A percentile compares a stretch with the other conserved stretches of the same genome.
phyloP scores from a whole-genome alignment of 1,140 invertebrate genomes.

The Leptopilina boulardi region DNA sequence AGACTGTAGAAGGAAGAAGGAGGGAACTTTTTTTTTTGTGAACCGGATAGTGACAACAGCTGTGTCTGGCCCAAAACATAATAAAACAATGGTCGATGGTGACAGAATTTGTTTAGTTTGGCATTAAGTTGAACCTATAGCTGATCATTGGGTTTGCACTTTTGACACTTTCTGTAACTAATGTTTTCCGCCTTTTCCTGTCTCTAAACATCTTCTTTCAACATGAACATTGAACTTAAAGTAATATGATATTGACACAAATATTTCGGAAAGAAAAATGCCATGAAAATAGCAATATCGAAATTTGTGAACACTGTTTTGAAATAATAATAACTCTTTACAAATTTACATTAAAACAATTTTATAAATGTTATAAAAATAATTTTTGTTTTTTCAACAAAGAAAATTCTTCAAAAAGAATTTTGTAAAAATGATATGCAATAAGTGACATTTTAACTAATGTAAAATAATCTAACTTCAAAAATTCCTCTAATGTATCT shows the following conservation, averaged over 20 bases:
- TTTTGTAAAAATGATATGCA: too few species aligned
- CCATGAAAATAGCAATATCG: too few species aligned
- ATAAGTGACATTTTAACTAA: too few species aligned
- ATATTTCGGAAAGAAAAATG: background rate
- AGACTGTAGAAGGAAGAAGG: slow-evolving; percentile 1
- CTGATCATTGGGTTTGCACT: slow-evolving; percentile 39
- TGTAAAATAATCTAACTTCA: too few species aligned
- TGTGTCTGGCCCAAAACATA: slow-evolving; percentile 36
- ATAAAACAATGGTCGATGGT: slow-evolving; percentile 38
- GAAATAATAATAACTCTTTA: too few species aligned
- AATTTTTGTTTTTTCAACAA: too few species aligned
- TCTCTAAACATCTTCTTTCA: background rate
- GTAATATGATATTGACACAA: too few species aligned
- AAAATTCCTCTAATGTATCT: too few species aligned
- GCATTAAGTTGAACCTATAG: background rate
- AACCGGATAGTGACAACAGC: slow-evolving; percentile 38
- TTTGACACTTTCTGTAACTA: slow-evolving; percentile 37
- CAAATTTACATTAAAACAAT: too few species aligned
- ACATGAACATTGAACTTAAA: background rate
- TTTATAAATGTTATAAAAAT: too few species aligned
- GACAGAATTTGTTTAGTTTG: slow-evolving; percentile 28
- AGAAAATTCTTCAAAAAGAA: too few species aligned
- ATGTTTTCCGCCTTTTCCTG: slow-evolving; percentile 36
- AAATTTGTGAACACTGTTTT: too few species aligned
- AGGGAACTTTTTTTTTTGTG: slow-evolving; percentile 9